Evolutionary conservation across 2,797 vertebrate genomes (phyloP).

Genomic region (Semaprochilodus insignis): DNA sequence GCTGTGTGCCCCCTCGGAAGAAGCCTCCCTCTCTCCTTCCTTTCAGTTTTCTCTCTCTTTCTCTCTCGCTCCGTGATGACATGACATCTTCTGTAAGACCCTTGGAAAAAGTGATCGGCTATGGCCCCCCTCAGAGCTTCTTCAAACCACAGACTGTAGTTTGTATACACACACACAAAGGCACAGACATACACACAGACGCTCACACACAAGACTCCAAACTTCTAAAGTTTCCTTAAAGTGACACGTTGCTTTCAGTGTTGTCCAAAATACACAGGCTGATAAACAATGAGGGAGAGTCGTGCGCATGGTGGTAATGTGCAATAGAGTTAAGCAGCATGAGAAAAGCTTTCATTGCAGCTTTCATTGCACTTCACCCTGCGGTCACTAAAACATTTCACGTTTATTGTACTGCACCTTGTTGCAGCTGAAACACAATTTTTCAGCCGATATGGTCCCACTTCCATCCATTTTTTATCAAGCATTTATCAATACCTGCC

Average conservation of each 20-base stretch:
- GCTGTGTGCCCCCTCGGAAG: conserved; percentile 84
- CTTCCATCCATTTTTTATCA: too few species aligned
- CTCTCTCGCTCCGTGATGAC: conserved; percentile 75
- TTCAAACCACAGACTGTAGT: not conserved
- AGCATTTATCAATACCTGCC: too few species aligned
- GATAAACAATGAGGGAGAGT: conserved; percentile 23
- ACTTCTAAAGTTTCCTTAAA: conserved; percentile 23
- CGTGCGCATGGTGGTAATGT: not conserved
- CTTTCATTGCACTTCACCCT: too few species aligned
- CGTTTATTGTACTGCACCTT: too few species aligned
- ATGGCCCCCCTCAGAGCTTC: conserved; percentile 4
- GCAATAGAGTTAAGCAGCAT: conserved; percentile 1
- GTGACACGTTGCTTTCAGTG: conserved; percentile 31
- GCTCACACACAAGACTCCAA: conserved; percentile 4
- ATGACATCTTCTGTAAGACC: conserved; percentile 82
- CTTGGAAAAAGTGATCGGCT: conserved; percentile 71
- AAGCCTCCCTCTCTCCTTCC: conserved; percentile 64
- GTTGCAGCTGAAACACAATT: too few species aligned
- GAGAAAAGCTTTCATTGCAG: not conserved
- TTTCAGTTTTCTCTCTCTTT: conserved; percentile 12
- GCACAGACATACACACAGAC: conserved; percentile 27
- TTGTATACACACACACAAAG: conserved; percentile 28
- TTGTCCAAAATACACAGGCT: conserved; percentile 3
- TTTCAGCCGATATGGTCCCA: too few species aligned
- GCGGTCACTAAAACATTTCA: too few species aligned